Base-by-base conservation (phyloP, 2,888 invertebrate species). In the Dimorphilus gyrociliatus region DNA sequence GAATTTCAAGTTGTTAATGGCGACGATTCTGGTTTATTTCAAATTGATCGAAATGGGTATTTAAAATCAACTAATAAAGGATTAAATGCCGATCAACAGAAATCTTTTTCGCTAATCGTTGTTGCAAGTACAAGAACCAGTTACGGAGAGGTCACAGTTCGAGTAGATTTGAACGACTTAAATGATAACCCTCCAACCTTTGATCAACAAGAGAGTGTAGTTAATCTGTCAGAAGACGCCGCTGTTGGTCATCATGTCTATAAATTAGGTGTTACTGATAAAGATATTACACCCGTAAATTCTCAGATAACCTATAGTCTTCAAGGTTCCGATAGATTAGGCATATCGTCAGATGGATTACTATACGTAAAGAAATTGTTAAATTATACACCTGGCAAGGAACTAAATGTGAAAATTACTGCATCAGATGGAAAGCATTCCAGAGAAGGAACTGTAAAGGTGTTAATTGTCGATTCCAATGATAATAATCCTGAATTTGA, bases 401-500 rank as follows among this genome's bases (percentile, higher is more conserved):
- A 27, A 2, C 33, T 44, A 25, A 33, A 34, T 1, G 31, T 55
- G 29, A 40, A 31, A 4, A 47, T 57, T 1, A 40, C 42, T 5
- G 57, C 51, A 1, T 40, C 36, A 18, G 60, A 60, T 40, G 35
- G 42, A 13, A 33, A 40, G 16, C 39, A 40, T 5, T 42, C 47
- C 1, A 37, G 47, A 2, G 33, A 44, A 5, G 41, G 48, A 26
- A 35, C 36, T 12, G 35, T 57, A 2, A 37, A 30, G 3, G 37
- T 59, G 12, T 37, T 35, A 10, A 75, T 92, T 3, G 79, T 81
- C 50, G 88, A 90, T 58, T 82, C 88, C 2, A 92, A 92, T 60
- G 85, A 90, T 63, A 86, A 90, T 53, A 86, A 86, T 1, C 90
- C 90, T 7, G 78, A 82, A 2, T 92, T 92, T 61, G 80, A 81